Conservation (phyloP, 1,140 invertebrate species). For the Brachionus calyciflorus region DNA sequence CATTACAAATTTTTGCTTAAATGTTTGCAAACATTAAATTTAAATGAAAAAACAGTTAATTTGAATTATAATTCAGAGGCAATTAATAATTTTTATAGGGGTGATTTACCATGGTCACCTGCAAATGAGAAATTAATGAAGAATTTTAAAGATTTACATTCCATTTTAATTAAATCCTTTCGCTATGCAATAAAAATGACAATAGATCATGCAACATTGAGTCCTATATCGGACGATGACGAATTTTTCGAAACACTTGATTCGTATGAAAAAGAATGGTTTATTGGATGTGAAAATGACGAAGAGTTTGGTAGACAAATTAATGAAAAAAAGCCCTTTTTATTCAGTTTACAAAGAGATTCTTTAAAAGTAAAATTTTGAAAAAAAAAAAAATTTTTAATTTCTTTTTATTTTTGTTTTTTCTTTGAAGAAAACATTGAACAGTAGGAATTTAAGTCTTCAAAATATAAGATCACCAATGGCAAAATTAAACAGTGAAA, state of each 20-base stretch:
- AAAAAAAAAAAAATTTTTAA: background rate
- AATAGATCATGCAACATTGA: conserved; percentile 61
- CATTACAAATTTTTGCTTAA: conserved; percentile 46
- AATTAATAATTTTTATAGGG: conserved; percentile 59
- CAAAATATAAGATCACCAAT: conserved; percentile 58
- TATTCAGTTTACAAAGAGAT: conserved; percentile 62
- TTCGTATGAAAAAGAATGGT: conserved; percentile 61
- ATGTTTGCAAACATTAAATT: background rate
- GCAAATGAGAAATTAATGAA: conserved; percentile 59
- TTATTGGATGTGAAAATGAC: conserved; percentile 60
- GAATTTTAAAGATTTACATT: conserved; percentile 54
- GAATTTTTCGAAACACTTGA: conserved; percentile 59
- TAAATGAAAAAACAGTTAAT: background rate
- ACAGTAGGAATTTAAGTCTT: conserved; percentile 59
- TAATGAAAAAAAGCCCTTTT: conserved; percentile 54
- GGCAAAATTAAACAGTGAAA: conserved; percentile 60
- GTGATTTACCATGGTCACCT: conserved; percentile 59
- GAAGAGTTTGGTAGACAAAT: conserved; percentile 60
- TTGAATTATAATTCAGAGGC: conserved; percentile 50
- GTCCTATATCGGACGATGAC: conserved; percentile 53
- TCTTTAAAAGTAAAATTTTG: conserved; percentile 52
- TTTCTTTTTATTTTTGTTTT: conserved; percentile 18
- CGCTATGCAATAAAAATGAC: conserved; percentile 62
- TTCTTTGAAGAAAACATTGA: conserved; percentile 57
- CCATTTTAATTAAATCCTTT: conserved; percentile 58